phyloP scores from a whole-genome alignment of 2,797 vertebrate species.

The Myotis findleyi region DNA sequence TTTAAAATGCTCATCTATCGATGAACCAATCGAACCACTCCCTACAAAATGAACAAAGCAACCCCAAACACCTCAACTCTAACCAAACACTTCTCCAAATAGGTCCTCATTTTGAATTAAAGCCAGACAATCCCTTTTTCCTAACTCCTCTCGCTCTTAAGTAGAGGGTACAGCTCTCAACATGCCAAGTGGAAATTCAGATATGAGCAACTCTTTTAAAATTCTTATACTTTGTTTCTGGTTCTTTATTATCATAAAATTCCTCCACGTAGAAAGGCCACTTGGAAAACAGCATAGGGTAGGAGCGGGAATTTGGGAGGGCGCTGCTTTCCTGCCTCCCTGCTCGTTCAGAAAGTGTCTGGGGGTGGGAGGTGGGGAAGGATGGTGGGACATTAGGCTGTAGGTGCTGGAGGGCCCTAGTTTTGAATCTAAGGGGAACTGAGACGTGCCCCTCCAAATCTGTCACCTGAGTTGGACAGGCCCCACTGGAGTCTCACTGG shows the following conservation, averaged over 20 bases:
- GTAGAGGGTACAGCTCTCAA: neutral
- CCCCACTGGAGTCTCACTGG: neutral
- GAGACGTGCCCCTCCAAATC: neutral
- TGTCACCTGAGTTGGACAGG: neutral
- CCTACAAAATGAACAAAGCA: neutral
- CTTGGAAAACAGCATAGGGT: neutral
- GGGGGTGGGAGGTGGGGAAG: neutral
- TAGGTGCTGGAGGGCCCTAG: neutral
- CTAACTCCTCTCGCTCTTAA: neutral
- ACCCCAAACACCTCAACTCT: neutral
- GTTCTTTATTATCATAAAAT: neutral
- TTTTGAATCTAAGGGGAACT: neutral
- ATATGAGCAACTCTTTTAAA: neutral
- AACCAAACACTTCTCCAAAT: neutral
- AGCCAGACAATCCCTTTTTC: neutral
- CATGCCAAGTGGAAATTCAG: neutral
- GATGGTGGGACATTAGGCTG: neutral
- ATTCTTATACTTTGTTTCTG: neutral
- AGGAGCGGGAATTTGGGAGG: neutral
- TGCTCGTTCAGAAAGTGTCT: neutral
- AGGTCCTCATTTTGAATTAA: neutral
- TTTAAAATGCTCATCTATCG: neutral
- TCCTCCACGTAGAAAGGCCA: neutral
- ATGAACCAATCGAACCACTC: neutral
- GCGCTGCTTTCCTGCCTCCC: accelerated